These are phyloP conservation scores for Hanleya hanleyi DNA, from an alignment of 2,888 invertebrate species.

Conservation along the genomic window DNA sequence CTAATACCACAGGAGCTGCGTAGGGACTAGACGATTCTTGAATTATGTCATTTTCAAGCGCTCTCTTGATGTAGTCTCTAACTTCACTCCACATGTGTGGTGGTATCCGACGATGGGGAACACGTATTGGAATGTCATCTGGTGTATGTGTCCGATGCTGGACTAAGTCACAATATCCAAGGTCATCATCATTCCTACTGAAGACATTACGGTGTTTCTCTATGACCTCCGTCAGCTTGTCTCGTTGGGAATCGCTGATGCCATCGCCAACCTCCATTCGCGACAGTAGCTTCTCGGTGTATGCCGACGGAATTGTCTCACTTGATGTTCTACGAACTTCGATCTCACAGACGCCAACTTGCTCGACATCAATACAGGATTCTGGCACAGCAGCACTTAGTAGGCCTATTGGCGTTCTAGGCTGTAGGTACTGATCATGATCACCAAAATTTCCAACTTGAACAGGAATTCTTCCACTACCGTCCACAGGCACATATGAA, in stretches of 20 bases:
- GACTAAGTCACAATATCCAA: too few relatives aligned
- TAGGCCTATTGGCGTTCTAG: background rate
- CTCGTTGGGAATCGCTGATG: background rate
- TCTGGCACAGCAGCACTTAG: background rate
- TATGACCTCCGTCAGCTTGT: background rate
- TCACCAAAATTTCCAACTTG: background rate
- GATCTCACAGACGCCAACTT: background rate
- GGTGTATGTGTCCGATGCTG: too few relatives aligned
- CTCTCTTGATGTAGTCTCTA: background rate
- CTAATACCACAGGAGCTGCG: constrained; percentile 44
- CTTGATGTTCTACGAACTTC: background rate
- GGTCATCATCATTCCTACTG: constrained; percentile 6
- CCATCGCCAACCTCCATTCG: background rate
- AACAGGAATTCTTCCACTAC: background rate
- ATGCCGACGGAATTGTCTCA: background rate
- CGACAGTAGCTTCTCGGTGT: background rate
- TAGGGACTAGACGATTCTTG: constrained; percentile 29
- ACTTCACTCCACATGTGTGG: background rate
- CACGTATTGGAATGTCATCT: too few relatives aligned
- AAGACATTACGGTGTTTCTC: constrained; percentile 5
- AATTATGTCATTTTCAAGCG: background rate
- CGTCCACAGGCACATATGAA: background rate
- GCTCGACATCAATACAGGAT: background rate
- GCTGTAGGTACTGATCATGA: background rate
- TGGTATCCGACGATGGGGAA: background rate